Base-by-base conservation (phyloP, 2,888 invertebrate species). In the Listrodromus nycthemerus region DNA sequence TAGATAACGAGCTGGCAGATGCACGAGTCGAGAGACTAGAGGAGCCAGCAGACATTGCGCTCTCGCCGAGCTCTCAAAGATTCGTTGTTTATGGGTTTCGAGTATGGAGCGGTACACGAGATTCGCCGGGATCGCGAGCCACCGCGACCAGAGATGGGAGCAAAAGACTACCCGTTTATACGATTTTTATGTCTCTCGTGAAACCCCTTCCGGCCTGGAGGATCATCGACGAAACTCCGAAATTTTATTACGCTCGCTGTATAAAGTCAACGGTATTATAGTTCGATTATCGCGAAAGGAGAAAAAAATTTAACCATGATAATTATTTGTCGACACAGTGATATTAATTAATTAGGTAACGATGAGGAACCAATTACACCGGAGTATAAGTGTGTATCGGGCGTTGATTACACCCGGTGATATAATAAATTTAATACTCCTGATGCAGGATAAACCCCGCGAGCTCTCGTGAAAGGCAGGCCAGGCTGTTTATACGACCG, bases 1-100 rank as follows among this genome's bases (percentile, higher is more conserved):
- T 93, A 93, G 93, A 93, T 92, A 93, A 92, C 93, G 91, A 92
- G 91, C 87, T 84, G 89, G 91, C 91, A 92, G 92, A 92, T 92
- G 93, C 89, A 87, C 87, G 84, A 82, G 75, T 79, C 66, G 65
- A 69, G 37, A 78, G 70, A 21, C 37, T 85, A 82, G 76, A 58
- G 75, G 70, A 85, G 30, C 77, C 73, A 69, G 55, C 33, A 67
- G 66, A 69, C 82, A 77, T 76, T 69, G 82, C 63, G 55, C 65
- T 52, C 84, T 82, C 85, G 82, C 66, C 55, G 80, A 70, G 71
- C 74, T 80, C 55, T 83, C 24, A 86, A 86, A 85, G 87, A 85
- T 86, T 86, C 73, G 83, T 87, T 88, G 85, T 88, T 89, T 89
- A 88, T 86, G 86, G 69, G 63, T 41, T 52, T 74, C 55, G 75